Evolutionary conservation across 2,113 vertebrate species (phyloP).

Genomic region (Reinhardtius hippoglossoides): DNA sequence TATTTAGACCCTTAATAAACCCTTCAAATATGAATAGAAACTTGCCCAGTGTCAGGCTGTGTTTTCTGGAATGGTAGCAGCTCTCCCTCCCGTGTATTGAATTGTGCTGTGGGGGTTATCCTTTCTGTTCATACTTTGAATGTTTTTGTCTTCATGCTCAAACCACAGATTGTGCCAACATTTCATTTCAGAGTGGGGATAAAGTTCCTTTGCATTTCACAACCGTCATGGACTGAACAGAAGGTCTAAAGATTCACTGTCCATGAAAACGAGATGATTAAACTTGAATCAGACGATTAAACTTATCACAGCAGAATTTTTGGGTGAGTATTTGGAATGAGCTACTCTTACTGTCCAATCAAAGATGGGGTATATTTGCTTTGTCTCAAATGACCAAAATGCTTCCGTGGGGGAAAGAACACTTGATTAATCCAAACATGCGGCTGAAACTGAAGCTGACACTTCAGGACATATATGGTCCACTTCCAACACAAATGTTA

Average conservation of each 20-base stretch:
- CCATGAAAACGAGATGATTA: slow-evolving; percentile 7
- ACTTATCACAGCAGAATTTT: slow-evolving; percentile 66
- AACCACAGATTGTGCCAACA: background rate
- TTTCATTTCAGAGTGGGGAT: background rate
- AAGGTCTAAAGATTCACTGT: background rate
- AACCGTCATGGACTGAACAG: background rate
- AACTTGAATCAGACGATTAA: slow-evolving; percentile 33
- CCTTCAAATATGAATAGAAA: background rate
- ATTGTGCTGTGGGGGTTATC: background rate
- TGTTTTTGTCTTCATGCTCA: background rate
- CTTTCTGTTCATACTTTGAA: background rate
- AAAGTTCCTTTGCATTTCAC: background rate
- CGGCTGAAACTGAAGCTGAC: slow-evolving; percentile 67
- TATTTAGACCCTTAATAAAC: background rate
- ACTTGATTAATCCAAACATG: slow-evolving; percentile 79
- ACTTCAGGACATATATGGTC: slow-evolving; percentile 45
- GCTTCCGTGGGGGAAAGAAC: slow-evolving; percentile 76
- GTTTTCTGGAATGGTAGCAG: background rate
- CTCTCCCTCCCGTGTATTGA: background rate
- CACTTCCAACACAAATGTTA: slow-evolving; percentile 72
- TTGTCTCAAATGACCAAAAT: slow-evolving; percentile 64
- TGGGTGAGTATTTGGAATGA: slow-evolving; percentile 46
- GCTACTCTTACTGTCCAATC: slow-evolving; percentile 59
- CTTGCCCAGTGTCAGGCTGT: background rate
- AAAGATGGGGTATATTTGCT: slow-evolving; percentile 68